These are phyloP conservation scores for Sesia apiformis DNA, from an alignment of 2,888 invertebrate species.

Conservation along the genomic window DNA sequence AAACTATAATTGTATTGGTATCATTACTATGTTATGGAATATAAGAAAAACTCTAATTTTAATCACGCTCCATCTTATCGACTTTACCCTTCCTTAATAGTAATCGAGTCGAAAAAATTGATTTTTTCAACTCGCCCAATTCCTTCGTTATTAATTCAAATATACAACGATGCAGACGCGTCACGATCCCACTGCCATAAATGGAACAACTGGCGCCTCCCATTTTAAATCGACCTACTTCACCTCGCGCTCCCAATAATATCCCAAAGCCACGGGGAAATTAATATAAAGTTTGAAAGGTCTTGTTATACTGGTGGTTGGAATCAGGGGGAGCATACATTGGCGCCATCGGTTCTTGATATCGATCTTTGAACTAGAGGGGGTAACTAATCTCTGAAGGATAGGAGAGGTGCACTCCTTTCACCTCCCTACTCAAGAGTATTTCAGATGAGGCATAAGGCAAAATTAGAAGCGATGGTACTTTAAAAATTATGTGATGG, in stretches of 20 bases:
- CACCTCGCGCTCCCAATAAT: slow-evolving; percentile 31
- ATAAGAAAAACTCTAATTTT: too few species aligned
- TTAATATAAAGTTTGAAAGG: slow-evolving; percentile 40
- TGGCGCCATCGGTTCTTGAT: slow-evolving; percentile 61
- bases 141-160: background rate
- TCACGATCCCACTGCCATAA: slow-evolving; percentile 56
- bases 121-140: background rate
- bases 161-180: slow-evolving; percentile 50
- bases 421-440: too few species aligned
- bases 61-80: too few species aligned
- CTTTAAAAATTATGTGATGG: too few species aligned
- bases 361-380: slow-evolving; percentile 58
- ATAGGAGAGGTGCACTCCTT: too few species aligned
- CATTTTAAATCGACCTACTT: slow-evolving; percentile 28
- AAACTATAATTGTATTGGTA: too few species aligned
- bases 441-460: too few species aligned
- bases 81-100: background rate
- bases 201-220: slow-evolving; percentile 48
- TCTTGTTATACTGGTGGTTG: slow-evolving; percentile 34
- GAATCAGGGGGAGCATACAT: slow-evolving; percentile 43
- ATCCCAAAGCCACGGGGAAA: slow-evolving; percentile 27
- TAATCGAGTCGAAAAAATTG: background rate
- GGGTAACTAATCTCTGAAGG: background rate
- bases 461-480: too few species aligned
- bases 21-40: too few species aligned